Percentiles rank a stretch among this genome's conserved stretches.
Evolutionary conservation across 2,113 vertebrate genomes (phyloP).

Genomic region (Semicossyphus pulcher): DNA sequence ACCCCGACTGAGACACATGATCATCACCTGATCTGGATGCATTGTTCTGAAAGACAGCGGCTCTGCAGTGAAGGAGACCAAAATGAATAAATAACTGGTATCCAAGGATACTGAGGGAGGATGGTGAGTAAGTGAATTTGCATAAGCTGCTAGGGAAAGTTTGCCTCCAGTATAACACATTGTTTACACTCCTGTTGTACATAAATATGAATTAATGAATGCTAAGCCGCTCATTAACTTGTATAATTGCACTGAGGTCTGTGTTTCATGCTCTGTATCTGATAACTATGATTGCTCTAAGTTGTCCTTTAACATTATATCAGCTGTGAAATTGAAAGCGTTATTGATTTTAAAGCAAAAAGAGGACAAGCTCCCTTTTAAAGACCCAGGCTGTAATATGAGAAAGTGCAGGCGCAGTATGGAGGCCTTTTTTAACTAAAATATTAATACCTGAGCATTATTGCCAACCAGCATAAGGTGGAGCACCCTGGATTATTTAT

Average conservation of each 20-base stretch:
- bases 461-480: slow-evolving; percentile 53
- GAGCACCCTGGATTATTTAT: slow-evolving; percentile 74
- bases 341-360: background rate
- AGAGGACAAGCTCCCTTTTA: background rate
- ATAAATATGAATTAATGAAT: slow-evolving; percentile 19
- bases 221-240: slow-evolving; percentile 21
- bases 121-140: slow-evolving; percentile 66
- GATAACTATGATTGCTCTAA: background rate
- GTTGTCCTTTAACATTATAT: background rate
- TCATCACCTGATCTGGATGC: slow-evolving; percentile 43
- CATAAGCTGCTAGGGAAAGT: slow-evolving; percentile 60
- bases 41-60: slow-evolving; percentile 27
- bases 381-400: background rate
- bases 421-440: slow-evolving; percentile 53
- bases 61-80: slow-evolving; percentile 39
- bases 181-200: slow-evolving; percentile 18
- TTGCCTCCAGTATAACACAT: slow-evolving; percentile 43
- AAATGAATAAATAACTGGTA: slow-evolving; percentile 60
- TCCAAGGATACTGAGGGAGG: slow-evolving; percentile 62
- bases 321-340: slow-evolving; percentile 1
- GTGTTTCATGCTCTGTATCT: slow-evolving; percentile 3
- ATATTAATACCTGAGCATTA: slow-evolving; percentile 73
- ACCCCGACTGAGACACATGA: slow-evolving; percentile 40
- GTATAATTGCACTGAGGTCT: slow-evolving; percentile 9
- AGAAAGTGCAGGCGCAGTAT: background rate